Evolutionary conservation across 2,888 invertebrate genomes (phyloP), one percentile per base, ranked within the genome.

Genomic region (Trisateles emortualis): DNA sequence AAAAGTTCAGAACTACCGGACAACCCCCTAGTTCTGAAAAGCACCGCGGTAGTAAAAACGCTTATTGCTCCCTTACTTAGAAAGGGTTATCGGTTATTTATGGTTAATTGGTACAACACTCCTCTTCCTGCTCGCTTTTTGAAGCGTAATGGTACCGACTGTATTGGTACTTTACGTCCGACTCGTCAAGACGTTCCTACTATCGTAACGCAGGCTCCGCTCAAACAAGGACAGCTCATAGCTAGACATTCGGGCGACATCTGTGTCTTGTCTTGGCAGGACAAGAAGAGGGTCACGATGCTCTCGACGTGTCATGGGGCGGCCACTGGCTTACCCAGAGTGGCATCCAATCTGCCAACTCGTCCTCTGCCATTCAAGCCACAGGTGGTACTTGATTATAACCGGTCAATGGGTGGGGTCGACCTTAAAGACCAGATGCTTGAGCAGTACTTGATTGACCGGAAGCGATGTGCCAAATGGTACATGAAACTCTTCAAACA

Each of bases 191-290:
- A 58, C 14, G 42, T 60, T 9, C 60, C 58, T 11, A 40, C 24
- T 1, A 10, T 55, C 11, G 14, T 68, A 0, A 41, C 30, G n/a
- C 33, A 51, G 17, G 42, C 48, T 48, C 46, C 46, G 11, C 48
- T 65, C 10, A 26, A 41, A 6, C 29, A 50, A 29, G 67, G 60
- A 0, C 13, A 57, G 32, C 36, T 53, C n/a, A 8, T 29, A 16
- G 64, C 62, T 0, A 39, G 60, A 14, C 62, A 68, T 29, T 60
- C 59, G 3, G 63, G 64, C 1, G 68, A 26, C 1, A 26, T 40
- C 3, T n/a, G n/a, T n/a, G n/a, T n/a, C n/a, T n/a, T n/a, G n/a
- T n/a, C n/a, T n/a, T n/a, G n/a, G n/a, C n/a, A n/a, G n/a, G n/a
- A n/a, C n/a, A n/a, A n/a, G n/a, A n/a, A n/a, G n/a, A n/a, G n/a